A percentile compares a stretch with the other conserved stretches of the same genome.
phyloP scores from a whole-genome alignment of 2,113 vertebrate species.

The Peromyscus californicus region DNA sequence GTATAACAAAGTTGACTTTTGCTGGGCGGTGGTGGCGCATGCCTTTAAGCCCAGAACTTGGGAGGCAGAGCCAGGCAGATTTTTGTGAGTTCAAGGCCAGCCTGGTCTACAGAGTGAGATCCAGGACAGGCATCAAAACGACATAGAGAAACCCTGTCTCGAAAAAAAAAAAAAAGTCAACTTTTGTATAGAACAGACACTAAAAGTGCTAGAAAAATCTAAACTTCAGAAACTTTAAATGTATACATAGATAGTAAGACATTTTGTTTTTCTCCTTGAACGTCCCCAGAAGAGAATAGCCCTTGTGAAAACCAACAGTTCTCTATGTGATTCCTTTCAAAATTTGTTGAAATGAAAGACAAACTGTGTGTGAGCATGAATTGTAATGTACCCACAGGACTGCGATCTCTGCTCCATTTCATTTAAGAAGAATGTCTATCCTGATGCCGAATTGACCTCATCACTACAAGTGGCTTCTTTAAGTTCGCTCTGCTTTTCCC shows the following conservation, averaged over 20 bases:
- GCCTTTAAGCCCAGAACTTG: too few species aligned
- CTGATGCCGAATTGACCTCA: conserved; percentile 59
- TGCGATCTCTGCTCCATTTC: conserved; percentile 76
- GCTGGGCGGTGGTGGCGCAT: too few species aligned
- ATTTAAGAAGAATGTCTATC: conserved; percentile 68
- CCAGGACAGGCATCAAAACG: too few species aligned
- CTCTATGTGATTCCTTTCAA: conserved; percentile 75
- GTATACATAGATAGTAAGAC: conserved; percentile 39
- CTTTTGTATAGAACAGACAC: conserved; percentile 36
- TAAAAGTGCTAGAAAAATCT: conserved; percentile 61
- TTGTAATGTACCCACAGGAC: conserved; percentile 72
- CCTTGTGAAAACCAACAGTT: conserved; percentile 70
- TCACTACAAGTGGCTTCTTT: conserved; percentile 71
- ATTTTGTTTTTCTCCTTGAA: conserved; percentile 57
- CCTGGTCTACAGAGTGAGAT: too few species aligned
- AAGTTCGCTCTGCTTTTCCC: conserved; percentile 61
- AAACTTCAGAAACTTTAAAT: conserved; percentile 73
- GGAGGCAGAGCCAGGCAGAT: too few species aligned
- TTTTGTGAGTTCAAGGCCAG: too few species aligned
- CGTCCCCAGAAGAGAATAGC: conserved; percentile 68
- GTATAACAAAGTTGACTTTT: not conserved
- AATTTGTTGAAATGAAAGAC: conserved; percentile 78
- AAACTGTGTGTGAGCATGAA: conserved; percentile 80
- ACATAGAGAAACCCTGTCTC: too few species aligned
- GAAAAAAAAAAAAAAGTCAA: not conserved